phyloP scores from a whole-genome alignment of 2,113 vertebrate species.

The Vulpes vulpes region DNA sequence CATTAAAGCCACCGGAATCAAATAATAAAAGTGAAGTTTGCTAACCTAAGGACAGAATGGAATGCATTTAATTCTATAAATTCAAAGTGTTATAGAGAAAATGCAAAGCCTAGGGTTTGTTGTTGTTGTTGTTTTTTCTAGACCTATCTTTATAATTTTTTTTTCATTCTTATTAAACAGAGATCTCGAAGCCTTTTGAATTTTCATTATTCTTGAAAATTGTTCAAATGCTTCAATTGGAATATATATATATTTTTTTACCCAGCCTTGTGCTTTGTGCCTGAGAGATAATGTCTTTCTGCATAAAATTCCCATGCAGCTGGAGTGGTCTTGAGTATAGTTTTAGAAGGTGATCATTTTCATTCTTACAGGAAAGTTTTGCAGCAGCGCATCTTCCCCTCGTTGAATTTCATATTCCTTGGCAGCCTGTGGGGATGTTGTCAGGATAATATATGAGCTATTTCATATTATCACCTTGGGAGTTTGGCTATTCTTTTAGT shows the following conservation, averaged over 20 bases:
- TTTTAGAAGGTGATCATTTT: constrained; percentile 19
- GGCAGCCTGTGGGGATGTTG: constrained; percentile 54
- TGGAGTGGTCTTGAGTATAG: neutral
- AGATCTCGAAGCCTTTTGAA: neutral
- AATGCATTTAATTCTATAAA: neutral
- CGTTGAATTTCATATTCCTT: constrained; percentile 64
- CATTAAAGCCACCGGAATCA: neutral
- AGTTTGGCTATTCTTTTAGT: constrained; percentile 69
- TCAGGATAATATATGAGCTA: constrained; percentile 79
- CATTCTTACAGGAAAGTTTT: neutral
- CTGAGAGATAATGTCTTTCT: neutral
- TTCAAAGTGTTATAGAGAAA: neutral
- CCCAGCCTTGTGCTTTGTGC: neutral
- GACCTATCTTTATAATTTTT: neutral
- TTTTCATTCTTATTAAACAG: neutral
- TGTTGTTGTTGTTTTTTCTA: neutral
- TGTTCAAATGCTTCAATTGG: neutral
- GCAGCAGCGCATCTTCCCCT: neutral
- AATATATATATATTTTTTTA: neutral
- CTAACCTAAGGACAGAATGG: neutral
- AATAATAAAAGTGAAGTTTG: neutral
- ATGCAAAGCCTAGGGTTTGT: neutral
- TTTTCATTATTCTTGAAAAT: constrained; percentile 56
- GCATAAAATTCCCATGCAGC: neutral
- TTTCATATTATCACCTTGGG: constrained; percentile 76